Conservation (phyloP, 1,140 invertebrate genomes). For the Apis cerana region DNA sequence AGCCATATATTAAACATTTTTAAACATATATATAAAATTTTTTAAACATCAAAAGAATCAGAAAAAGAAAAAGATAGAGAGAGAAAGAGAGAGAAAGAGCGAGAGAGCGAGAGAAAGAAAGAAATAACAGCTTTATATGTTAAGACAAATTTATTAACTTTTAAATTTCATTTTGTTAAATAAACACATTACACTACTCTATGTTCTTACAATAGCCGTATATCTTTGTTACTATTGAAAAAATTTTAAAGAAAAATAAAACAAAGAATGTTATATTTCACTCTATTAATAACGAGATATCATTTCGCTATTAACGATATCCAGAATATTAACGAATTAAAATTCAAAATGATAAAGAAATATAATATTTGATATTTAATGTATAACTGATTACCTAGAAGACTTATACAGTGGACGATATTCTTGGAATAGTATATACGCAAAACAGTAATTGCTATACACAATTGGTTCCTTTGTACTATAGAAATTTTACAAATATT, state of each 20-base stretch:
- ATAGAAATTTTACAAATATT: conserved; percentile 55
- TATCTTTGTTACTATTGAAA: neutral
- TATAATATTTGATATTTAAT: conserved; percentile 46
- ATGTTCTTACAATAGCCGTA: neutral
- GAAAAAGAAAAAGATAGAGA: neutral
- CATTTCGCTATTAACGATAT: neutral
- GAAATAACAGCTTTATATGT: neutral
- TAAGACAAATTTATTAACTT: conserved; percentile 22
- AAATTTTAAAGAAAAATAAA: conserved; percentile 25
- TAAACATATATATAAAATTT: conserved; percentile 1
- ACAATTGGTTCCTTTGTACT: conserved; percentile 53
- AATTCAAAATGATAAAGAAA: conserved; percentile 26
- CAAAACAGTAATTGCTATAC: conserved; percentile 47
- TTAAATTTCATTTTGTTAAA: conserved; percentile 4
- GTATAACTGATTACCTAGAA: conserved; percentile 48
- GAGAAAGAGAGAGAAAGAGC: neutral
- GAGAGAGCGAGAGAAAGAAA: neutral
- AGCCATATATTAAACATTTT: conserved; percentile 26
- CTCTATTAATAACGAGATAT: neutral
- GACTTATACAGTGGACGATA: conserved; percentile 34
- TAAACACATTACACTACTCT: conserved; percentile 13
- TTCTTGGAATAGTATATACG: conserved; percentile 33
- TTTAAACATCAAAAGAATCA: neutral
- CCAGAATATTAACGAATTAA: neutral
- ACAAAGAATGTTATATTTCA: conserved; percentile 32